These are phyloP conservation scores for Hemitrygon akajei DNA, from an alignment of 2,797 vertebrate species.

Conservation along the genomic window DNA sequence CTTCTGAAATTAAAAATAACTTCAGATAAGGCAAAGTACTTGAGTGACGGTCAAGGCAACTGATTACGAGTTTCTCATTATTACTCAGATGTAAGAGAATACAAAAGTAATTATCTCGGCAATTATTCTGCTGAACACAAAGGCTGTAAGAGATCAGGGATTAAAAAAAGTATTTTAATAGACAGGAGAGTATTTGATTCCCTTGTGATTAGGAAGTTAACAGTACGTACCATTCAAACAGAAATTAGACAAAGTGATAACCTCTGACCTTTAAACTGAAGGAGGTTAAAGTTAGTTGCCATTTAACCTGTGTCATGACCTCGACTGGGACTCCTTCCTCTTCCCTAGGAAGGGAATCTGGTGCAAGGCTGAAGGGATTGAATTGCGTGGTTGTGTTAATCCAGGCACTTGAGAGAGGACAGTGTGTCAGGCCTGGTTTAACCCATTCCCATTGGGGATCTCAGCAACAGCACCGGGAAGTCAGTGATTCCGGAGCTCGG, in stretches of 20 bases:
- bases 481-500: no score
- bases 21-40: background rate
- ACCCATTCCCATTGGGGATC: background rate
- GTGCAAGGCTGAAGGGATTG: constrained; percentile 49
- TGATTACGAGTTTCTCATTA: background rate
- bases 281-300: constrained; percentile 49
- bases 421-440: background rate
- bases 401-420: background rate
- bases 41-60: no score
- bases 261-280: constrained; percentile 54
- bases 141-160: background rate
- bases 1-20: background rate
- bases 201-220: constrained; percentile 32
- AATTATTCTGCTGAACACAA: background rate
- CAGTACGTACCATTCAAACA: constrained; percentile 44
- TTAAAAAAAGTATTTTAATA: constrained; percentile 21
- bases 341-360: constrained; percentile 43
- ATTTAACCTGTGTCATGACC: constrained; percentile 61
- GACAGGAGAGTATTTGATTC: constrained; percentile 28
- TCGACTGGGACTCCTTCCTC: constrained; percentile 46
- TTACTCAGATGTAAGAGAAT: background rate
- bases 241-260: constrained; percentile 64
- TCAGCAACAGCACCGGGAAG: background rate
- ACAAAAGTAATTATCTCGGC: background rate
- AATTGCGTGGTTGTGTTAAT: constrained; percentile 45